Conservation (phyloP, 2,113 vertebrate genomes). For the Microcebus jonahi region DNA sequence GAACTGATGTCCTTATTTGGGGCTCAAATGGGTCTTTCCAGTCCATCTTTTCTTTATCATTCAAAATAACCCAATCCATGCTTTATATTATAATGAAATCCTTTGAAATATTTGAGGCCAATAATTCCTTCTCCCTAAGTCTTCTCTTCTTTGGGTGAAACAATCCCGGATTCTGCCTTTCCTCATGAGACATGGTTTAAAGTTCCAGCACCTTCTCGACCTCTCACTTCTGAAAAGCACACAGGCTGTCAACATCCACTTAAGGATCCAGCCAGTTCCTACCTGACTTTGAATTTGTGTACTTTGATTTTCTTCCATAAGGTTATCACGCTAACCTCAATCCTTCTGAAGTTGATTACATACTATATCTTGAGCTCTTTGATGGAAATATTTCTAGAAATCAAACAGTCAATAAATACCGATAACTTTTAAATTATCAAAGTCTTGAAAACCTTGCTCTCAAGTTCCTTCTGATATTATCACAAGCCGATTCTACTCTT, state of each 20-base stretch:
- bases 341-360: slow-evolving; percentile 23
- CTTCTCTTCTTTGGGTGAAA: slow-evolving; percentile 16
- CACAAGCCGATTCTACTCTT: slow-evolving; percentile 32
- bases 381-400: slow-evolving; percentile 58
- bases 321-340: slow-evolving; percentile 44
- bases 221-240: slow-evolving; percentile 35
- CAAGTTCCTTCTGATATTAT: slow-evolving; percentile 62
- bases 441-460: slow-evolving; percentile 62
- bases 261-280: background rate
- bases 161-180: background rate
- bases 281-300: slow-evolving; percentile 34
- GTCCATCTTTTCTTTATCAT: background rate
- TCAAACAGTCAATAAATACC: slow-evolving; percentile 45
- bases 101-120: background rate
- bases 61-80: background rate
- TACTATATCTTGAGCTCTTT: slow-evolving; percentile 47
- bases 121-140: background rate
- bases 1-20: background rate
- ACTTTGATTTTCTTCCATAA: slow-evolving; percentile 58
- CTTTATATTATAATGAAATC: background rate
- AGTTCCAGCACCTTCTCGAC: background rate
- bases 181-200: background rate
- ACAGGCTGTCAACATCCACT: background rate
- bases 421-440: slow-evolving; percentile 53
- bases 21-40: background rate